phyloP scores from a whole-genome alignment of 92 coral and sea anemone species.

The Bergia sp. region DNA sequence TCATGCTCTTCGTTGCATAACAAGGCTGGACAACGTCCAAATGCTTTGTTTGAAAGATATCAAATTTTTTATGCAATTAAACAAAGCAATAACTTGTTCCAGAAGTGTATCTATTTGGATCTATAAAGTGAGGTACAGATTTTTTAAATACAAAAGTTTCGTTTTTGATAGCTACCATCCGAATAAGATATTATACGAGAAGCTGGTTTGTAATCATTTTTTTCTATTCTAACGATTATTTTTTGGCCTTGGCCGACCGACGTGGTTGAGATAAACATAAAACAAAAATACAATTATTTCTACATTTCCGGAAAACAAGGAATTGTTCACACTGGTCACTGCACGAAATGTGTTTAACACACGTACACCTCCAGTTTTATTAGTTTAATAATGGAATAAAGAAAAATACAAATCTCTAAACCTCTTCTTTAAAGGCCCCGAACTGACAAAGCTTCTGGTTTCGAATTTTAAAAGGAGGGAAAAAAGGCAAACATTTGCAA shows the following conservation, averaged over 20 bases:
- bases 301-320: neutral
- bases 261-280: no score
- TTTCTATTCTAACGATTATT: neutral
- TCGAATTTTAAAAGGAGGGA: no score
- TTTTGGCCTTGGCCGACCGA: no score
- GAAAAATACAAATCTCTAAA: neutral
- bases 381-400: no score
- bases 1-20: neutral
- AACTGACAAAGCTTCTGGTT: no score
- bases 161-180: neutral
- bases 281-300: neutral
- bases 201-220: neutral
- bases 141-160: no score
- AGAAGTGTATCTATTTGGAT: neutral
- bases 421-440: neutral
- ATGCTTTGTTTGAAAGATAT: neutral
- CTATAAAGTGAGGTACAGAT: no score
- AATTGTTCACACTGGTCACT: neutral
- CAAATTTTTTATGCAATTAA: neutral
- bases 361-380: neutral
- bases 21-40: constrained; percentile 11
- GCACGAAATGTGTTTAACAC: no score
- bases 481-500: no score
- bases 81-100: neutral
- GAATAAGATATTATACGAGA: no score